Base-by-base conservation (phyloP, 2,888 invertebrate species). In the Hoplodrina ambigua region DNA sequence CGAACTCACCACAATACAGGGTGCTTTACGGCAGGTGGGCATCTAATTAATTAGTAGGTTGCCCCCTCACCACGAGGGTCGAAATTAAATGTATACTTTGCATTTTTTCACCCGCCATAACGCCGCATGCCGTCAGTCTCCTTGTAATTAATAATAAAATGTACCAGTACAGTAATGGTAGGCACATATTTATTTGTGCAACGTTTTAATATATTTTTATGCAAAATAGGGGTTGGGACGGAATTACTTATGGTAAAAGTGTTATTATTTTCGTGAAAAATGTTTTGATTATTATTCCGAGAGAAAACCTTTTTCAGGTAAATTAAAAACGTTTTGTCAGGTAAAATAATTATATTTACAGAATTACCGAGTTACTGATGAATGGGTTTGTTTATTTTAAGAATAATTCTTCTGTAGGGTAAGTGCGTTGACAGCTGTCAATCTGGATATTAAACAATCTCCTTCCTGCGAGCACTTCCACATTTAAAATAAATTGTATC, bases 11-110 rank as follows among this genome's bases (percentile, higher is more conserved):
- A 82, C 83, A 86, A 84, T 84, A 82, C 86, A 86, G 87, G 88
- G 88, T 90, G 90, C 87, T 87, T 86, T 88, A 87, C 88, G 86
- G 92, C 93, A 94, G 94, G 95, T 94, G 93, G 92, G 89, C 86
- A 88, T 91, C 90, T 94, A 94, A 94, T 94, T 94, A 94, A 93
- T 92, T 92, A 93, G 89, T 90, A 88, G 91, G 88, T 88, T 85
- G 89, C 89, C 89, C 90, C 87, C 89, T 19, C 53, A 60, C 82
- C 85, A 84, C 83, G 91, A 92, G 93, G 93, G 89, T 90, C 87
- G 92, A 81, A 94, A 94, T 93, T 92, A 93, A 93, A 94, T 93
- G 92, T 93, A 84, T 94, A 91, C 92, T 94, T 94, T 94, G 93
- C 92, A 94, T 94, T 94, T 95, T 92, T 91, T 83, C 70, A 82